These are phyloP conservation scores for Aplysia californica DNA, from an alignment of 1,140 invertebrate species.

Conservation along the genomic window DNA sequence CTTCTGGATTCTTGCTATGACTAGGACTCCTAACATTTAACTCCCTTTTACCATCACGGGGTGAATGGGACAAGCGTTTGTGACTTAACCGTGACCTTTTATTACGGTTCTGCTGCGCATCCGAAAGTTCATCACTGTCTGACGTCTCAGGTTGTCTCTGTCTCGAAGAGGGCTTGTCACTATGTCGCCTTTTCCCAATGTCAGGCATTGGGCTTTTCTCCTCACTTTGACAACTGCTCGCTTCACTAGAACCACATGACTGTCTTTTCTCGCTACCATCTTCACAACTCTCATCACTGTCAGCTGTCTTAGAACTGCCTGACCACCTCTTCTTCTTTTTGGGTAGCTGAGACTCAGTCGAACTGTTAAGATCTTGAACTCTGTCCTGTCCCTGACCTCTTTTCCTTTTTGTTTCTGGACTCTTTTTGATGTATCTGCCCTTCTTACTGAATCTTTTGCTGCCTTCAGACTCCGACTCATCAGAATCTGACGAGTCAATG, in stretches of 20 bases:
- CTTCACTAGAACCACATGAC: background rate
- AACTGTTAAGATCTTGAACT: no score
- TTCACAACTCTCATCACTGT: background rate
- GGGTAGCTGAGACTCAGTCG: no score
- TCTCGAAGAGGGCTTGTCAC: background rate
- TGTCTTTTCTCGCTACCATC: background rate
- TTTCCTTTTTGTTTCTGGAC: background rate
- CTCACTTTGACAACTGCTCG: background rate
- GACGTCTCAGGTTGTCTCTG: background rate
- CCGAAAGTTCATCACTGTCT: background rate
- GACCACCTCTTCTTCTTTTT: background rate
- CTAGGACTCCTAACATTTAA: no score
- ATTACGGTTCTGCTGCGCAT: background rate
- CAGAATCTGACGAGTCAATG: slow-evolving; percentile 4
- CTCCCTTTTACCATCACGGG: no score
- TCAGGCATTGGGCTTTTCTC: background rate
- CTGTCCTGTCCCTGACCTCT: background rate
- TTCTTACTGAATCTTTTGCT: background rate
- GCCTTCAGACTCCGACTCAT: background rate
- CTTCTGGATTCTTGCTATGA: no score
- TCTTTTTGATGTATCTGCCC: background rate
- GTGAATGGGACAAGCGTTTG: no score
- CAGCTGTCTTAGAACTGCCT: background rate
- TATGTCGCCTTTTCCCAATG: background rate
- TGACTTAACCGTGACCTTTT: background rate